Evolutionary conservation across 2,888 invertebrate species (phyloP).

Genomic region (Invenusta paracnida): DNA sequence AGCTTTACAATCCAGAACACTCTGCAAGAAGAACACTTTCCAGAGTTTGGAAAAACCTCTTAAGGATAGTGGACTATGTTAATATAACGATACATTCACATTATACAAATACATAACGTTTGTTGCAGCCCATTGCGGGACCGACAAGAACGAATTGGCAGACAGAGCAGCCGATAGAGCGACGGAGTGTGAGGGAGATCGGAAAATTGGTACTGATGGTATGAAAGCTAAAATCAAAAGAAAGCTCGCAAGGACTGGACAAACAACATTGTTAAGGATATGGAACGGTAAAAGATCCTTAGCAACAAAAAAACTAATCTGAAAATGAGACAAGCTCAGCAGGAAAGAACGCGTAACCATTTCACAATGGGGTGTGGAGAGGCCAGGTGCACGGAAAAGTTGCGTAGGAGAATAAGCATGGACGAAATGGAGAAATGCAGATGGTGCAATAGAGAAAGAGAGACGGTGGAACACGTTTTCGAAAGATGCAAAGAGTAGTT

Average conservation of each 20-base stretch:
- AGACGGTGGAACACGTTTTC: no score
- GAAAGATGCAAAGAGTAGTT: no score
- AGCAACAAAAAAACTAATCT: not conserved
- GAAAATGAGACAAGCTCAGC: not conserved
- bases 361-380: no score
- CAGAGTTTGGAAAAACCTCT: not conserved
- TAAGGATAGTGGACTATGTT: not conserved
- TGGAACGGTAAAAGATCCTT: not conserved
- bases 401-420: no score
- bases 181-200: not conserved
- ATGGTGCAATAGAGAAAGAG: no score
- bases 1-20: not conserved
- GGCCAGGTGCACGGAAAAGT: no score
- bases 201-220: not conserved
- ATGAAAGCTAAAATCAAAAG: not conserved
- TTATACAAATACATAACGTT: no score
- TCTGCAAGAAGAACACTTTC: not conserved
- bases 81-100: not conserved
- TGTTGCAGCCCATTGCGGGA: not conserved
- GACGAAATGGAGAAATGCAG: no score
- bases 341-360: not conserved
- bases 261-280: not conserved
- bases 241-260: no score
- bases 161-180: not conserved
- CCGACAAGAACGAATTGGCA: not conserved